phyloP scores from a whole-genome alignment of 2,888 invertebrate genomes.

The Dastarcus helophoroides region DNA sequence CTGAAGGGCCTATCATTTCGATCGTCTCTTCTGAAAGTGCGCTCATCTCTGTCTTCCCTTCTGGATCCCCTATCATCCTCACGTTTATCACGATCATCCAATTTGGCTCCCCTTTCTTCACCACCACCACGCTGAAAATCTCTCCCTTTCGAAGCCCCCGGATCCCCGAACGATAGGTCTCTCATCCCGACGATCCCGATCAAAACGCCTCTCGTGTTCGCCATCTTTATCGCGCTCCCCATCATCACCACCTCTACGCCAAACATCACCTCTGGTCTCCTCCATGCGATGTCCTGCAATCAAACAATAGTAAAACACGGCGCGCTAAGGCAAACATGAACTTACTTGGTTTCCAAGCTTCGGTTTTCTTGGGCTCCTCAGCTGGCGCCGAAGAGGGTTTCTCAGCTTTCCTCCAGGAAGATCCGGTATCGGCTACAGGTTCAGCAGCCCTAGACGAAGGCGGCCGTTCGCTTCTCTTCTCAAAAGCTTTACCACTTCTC shows the following conservation, averaged over 20 bases:
- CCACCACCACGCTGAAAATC: constrained; percentile 8
- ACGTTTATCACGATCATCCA: constrained; percentile 1
- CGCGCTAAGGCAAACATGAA: constrained; percentile 9
- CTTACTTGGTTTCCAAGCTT: constrained; percentile 25
- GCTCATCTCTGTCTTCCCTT: constrained; percentile 8
- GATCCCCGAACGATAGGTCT: constrained; percentile 4
- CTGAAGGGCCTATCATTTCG: constrained; percentile 7
- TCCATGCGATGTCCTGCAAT: constrained; percentile 7
- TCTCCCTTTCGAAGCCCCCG: constrained; percentile 6
- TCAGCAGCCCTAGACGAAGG: constrained; percentile 1
- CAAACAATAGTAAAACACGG: background rate
- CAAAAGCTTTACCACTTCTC: constrained; percentile 14
- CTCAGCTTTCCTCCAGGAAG: constrained; percentile 14
- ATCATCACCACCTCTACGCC: constrained; percentile 14
- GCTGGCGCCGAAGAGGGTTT: constrained; percentile 8
- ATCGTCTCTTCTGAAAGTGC: constrained; percentile 3
- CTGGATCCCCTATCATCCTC: constrained; percentile 3
- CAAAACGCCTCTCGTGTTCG: constrained; percentile 8
- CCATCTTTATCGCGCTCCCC: constrained; percentile 10
- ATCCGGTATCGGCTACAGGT: constrained; percentile 6
- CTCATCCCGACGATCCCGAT: constrained; percentile 6
- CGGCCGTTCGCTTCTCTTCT: constrained; percentile 9
- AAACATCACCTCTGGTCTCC: constrained; percentile 4
- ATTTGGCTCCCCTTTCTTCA: constrained; percentile 5
- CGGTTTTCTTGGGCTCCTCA: constrained; percentile 22